These are phyloP conservation scores for Corynorhinus townsendii DNA, from an alignment of 2,113 vertebrate species.

Conservation along the genomic window DNA sequence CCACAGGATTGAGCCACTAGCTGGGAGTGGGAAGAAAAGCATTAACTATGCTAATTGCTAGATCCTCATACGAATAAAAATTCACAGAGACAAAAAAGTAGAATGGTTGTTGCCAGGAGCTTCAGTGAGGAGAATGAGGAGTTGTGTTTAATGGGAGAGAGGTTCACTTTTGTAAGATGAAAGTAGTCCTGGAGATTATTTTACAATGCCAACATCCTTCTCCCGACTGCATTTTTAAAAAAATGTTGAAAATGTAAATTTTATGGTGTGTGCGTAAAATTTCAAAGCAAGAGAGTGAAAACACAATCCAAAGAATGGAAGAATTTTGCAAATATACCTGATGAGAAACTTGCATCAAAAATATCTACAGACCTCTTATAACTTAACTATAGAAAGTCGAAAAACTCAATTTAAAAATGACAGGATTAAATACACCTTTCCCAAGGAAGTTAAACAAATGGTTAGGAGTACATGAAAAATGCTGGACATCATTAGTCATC, in stretches of 20 bases:
- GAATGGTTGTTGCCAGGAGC: neutral
- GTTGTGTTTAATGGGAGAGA: neutral
- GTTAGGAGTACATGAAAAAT: neutral
- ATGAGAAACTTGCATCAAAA: neutral
- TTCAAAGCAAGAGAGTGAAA: neutral
- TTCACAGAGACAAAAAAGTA: too few species aligned
- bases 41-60: too few species aligned
- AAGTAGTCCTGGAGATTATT: neutral
- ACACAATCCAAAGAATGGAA: neutral
- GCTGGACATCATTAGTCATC: neutral
- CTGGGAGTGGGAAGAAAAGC: neutral
- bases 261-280: neutral
- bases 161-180: neutral
- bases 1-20: conserved; percentile 60
- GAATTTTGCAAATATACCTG: neutral
- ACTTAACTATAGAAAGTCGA: neutral
- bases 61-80: too few species aligned
- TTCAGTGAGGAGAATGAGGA: neutral
- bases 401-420: neutral
- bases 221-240: neutral
- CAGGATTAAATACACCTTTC: neutral
- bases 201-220: neutral
- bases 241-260: neutral
- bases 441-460: neutral
- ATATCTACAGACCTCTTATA: neutral